Evolutionary conservation across 2,797 vertebrate genomes (phyloP).

Genomic region (Lerista edwardsae): DNA sequence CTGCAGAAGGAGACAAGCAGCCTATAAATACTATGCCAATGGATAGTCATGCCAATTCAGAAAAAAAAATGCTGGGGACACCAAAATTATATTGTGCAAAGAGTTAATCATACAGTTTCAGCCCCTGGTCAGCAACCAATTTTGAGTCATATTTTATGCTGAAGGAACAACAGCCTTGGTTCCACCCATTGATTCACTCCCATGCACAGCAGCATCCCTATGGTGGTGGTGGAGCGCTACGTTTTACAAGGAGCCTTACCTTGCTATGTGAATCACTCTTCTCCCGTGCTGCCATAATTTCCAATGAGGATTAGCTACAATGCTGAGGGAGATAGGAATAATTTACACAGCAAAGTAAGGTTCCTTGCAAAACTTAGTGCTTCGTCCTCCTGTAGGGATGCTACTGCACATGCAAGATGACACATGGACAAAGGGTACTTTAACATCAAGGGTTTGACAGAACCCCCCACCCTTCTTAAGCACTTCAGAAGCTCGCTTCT

Average conservation of each 20-base stretch:
- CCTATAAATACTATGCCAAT: slow-evolving; percentile 27
- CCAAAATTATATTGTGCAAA: background rate
- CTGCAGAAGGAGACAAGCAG: slow-evolving; percentile 39
- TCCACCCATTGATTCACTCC: background rate
- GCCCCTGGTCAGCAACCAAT: background rate
- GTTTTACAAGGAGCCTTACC: too few relatives aligned
- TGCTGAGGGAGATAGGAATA: too few relatives aligned
- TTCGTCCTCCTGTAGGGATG: too few relatives aligned
- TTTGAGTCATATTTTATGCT: slow-evolving; percentile 1
- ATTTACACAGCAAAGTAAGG: too few relatives aligned
- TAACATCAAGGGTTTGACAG: background rate
- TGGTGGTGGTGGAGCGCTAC: too few relatives aligned
- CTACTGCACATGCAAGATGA: too few relatives aligned
- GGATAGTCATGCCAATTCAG: background rate
- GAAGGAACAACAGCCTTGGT: background rate
- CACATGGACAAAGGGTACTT: background rate
- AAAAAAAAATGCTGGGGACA: slow-evolving; percentile 43
- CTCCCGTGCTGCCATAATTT: too few relatives aligned
- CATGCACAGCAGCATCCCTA: too few relatives aligned
- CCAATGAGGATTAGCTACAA: too few relatives aligned
- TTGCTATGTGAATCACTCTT: too few relatives aligned
- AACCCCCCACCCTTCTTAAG: background rate
- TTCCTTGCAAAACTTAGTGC: too few relatives aligned
- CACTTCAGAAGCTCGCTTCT: background rate
- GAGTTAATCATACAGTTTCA: slow-evolving; percentile 23